Evolutionary conservation across 2,797 vertebrate species (phyloP).

Genomic region (Fistularia tabacaria): DNA sequence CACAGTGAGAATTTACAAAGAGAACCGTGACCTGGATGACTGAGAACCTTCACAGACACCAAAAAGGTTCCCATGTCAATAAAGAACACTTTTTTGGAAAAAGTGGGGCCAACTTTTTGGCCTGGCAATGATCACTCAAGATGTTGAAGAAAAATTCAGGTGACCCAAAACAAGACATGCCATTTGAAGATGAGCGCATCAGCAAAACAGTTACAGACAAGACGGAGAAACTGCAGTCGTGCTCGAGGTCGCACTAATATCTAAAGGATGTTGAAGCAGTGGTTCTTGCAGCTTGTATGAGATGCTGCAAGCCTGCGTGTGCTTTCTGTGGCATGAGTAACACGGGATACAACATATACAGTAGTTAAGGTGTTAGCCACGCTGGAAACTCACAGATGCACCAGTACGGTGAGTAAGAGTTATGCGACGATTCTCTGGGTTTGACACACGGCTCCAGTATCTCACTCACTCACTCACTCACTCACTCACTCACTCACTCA

Average conservation of each 20-base stretch:
- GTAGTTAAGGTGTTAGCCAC: slow-evolving; percentile 23
- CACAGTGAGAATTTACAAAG: too few relatives aligned
- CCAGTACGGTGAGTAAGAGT: slow-evolving; percentile 20
- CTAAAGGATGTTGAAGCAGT: slow-evolving; percentile 10
- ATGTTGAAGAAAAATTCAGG: slow-evolving; percentile 1
- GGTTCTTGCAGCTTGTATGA: slow-evolving; percentile 6
- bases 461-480: slow-evolving; percentile 2
- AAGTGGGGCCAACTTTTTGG: slow-evolving; percentile 56
- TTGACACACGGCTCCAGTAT: too few relatives aligned
- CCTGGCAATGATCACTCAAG: slow-evolving; percentile 37
- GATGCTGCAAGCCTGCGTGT: slow-evolving; percentile 24
- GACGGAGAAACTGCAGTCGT: slow-evolving; percentile 3
- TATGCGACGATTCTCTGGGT: not conserved
- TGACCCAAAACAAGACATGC: slow-evolving; percentile 16
- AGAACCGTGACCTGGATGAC: too few relatives aligned
- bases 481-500: slow-evolving; percentile 1
- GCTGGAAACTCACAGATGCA: slow-evolving; percentile 31
- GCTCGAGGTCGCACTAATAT: slow-evolving; percentile 23
- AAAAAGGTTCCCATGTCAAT: slow-evolving; percentile 40
- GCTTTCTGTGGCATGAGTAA: slow-evolving; percentile 33
- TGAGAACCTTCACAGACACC: too few relatives aligned
- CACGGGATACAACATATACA: slow-evolving; percentile 34
- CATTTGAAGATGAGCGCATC: slow-evolving; percentile 26
- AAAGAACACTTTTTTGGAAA: slow-evolving; percentile 53
- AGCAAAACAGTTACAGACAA: slow-evolving; percentile 25